Evolutionary conservation across 1,140 invertebrate genomes (phyloP).

Genomic region (Cecropterus lyciades): DNA sequence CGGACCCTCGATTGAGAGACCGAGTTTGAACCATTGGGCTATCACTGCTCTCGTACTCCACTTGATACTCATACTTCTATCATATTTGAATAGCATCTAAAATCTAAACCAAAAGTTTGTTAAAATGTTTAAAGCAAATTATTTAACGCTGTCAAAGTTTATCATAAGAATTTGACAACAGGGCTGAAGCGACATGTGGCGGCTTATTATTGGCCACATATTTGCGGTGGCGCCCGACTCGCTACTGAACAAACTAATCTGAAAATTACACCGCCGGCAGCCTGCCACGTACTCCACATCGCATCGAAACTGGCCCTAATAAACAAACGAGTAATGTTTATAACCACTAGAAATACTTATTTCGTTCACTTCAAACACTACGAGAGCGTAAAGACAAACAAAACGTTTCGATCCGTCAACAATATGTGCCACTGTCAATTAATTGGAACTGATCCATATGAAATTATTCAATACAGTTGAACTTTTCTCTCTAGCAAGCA

Average conservation of each 20-base stretch:
- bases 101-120: no score
- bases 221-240: slow-evolving; percentile 63
- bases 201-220: slow-evolving; percentile 70
- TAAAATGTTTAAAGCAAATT: background rate
- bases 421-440: slow-evolving; percentile 11
- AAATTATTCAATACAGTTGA: background rate
- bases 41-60: no score
- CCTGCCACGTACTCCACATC: slow-evolving; percentile 40
- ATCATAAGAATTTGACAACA: slow-evolving; percentile 34
- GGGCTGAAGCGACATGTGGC: slow-evolving; percentile 9
- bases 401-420: slow-evolving; percentile 14
- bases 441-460: background rate
- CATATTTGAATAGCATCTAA: no score
- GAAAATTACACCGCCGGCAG: slow-evolving; percentile 71
- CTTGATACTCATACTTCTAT: no score
- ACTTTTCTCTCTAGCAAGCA: background rate
- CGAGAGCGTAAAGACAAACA: slow-evolving; percentile 15
- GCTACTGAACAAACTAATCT: slow-evolving; percentile 81
- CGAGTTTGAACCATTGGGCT: no score
- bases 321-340: slow-evolving; percentile 53
- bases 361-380: slow-evolving; percentile 10
- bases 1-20: no score
- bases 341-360: slow-evolving; percentile 34
- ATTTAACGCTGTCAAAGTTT: slow-evolving; percentile 1
- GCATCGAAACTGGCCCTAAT: slow-evolving; percentile 64